Conservation (phyloP, 2,797 vertebrate species). For the Odontamblyopus rebecca region DNA sequence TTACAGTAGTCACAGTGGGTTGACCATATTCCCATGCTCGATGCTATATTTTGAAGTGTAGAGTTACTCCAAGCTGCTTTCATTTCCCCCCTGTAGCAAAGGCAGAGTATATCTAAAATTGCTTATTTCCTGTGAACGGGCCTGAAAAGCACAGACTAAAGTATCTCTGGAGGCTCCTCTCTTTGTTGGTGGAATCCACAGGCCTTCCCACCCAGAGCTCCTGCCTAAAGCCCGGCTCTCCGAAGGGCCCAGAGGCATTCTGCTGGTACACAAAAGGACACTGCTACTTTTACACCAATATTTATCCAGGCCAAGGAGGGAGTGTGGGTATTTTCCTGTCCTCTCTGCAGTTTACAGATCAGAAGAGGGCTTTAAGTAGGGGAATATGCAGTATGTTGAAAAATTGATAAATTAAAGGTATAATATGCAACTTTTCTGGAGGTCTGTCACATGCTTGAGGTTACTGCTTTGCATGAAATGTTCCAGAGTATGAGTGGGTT, state of each 20-base stretch:
- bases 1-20: background rate
- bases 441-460: no score
- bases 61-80: background rate
- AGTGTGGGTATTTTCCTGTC: constrained; percentile 70
- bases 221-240: constrained; percentile 61
- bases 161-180: constrained; percentile 56
- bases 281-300: constrained; percentile 72
- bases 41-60: constrained; percentile 1
- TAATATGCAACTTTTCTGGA: no score
- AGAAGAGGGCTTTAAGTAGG: no score
- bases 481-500: no score
- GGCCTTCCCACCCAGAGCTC: constrained; percentile 68
- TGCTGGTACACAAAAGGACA: constrained; percentile 63
- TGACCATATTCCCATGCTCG: background rate
- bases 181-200: constrained; percentile 59
- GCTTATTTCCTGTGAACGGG: constrained; percentile 23
- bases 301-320: constrained; percentile 68
- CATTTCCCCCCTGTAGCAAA: constrained; percentile 16
- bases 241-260: constrained; percentile 68
- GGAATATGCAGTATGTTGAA: no score
- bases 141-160: constrained; percentile 48
- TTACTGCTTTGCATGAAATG: no score
- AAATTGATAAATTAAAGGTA: no score
- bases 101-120: constrained; percentile 23
- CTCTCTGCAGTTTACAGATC: constrained; percentile 40